Evolutionary conservation across 2,888 invertebrate species (phyloP).

Genomic region (Spodoptera littoralis): DNA sequence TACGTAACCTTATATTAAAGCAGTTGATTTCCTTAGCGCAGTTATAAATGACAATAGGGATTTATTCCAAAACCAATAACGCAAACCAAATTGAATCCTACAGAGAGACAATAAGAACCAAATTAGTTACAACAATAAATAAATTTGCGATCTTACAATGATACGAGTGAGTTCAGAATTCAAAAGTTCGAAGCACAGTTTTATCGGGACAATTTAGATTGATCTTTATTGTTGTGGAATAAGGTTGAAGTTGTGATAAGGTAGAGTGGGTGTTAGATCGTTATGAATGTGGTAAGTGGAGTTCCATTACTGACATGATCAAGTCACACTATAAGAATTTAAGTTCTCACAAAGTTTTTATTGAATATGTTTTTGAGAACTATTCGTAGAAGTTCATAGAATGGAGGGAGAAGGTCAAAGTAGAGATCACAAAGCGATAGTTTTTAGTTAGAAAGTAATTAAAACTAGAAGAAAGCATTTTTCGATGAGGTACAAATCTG

Average conservation of each 20-base stretch:
- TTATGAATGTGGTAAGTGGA: slow-evolving; percentile 39
- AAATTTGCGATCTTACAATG: slow-evolving; percentile 67
- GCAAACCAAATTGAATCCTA: slow-evolving; percentile 58
- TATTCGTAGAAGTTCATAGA: slow-evolving; percentile 27
- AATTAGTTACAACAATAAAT: slow-evolving; percentile 52
- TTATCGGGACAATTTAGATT: slow-evolving; percentile 15
- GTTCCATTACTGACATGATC: slow-evolving; percentile 64
- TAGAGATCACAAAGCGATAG: slow-evolving; percentile 8
- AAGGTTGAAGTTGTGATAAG: slow-evolving; percentile 35
- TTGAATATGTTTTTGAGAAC: slow-evolving; percentile 43
- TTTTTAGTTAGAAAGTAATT: background rate
- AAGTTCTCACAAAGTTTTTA: slow-evolving; percentile 56
- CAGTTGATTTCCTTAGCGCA: slow-evolving; percentile 71
- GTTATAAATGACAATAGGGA: slow-evolving; percentile 74
- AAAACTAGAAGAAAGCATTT: background rate
- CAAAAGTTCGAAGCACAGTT: slow-evolving; percentile 54
- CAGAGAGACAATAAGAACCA: slow-evolving; percentile 55
- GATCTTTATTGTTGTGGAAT: slow-evolving; percentile 15
- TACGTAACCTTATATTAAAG: slow-evolving; percentile 73
- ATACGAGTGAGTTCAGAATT: slow-evolving; percentile 63
- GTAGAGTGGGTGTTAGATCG: slow-evolving; percentile 14
- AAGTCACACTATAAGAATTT: slow-evolving; percentile 66
- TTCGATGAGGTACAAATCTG: background rate
- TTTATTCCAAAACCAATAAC: slow-evolving; percentile 60
- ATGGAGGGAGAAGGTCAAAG: background rate